Conservation (phyloP, 2,797 vertebrate species). For the Hephaestus fuliginosus region DNA sequence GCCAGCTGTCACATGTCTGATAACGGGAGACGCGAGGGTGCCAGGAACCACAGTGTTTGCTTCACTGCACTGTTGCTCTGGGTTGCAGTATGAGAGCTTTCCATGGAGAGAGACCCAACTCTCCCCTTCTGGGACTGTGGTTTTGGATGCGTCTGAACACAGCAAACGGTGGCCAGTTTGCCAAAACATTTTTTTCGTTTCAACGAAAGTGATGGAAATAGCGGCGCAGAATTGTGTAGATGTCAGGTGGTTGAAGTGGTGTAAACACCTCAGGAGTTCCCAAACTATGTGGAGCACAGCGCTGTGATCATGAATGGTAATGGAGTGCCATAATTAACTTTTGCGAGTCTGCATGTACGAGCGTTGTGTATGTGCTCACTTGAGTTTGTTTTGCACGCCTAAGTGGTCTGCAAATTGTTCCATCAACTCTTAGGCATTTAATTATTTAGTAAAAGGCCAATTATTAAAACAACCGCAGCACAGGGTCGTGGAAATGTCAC, state of each 20-base stretch:
- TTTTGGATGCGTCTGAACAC: slow-evolving; percentile 45
- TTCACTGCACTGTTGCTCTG: slow-evolving; percentile 52
- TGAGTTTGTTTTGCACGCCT: slow-evolving; percentile 33
- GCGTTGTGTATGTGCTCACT: slow-evolving; percentile 3
- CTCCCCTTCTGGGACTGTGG: slow-evolving; percentile 37
- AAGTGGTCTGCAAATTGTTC: slow-evolving; percentile 46
- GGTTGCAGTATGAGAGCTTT: slow-evolving; percentile 47
- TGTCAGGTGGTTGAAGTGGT: slow-evolving; percentile 27
- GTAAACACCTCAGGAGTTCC: slow-evolving; percentile 29
- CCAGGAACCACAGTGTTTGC: slow-evolving; percentile 63
- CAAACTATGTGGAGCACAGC: slow-evolving; percentile 5
- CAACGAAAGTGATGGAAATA: slow-evolving; percentile 37
- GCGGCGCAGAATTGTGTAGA: slow-evolving; percentile 18
- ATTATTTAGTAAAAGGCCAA: slow-evolving; percentile 49
- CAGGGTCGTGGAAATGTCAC: slow-evolving; percentile 63
- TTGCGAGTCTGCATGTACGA: slow-evolving; percentile 25
- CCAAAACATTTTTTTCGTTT: slow-evolving; percentile 35
- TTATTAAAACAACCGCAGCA: slow-evolving; percentile 46
- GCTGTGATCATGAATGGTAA: slow-evolving; percentile 17
- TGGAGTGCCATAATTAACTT: slow-evolving; percentile 20
- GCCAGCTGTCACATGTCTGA: slow-evolving; percentile 72
- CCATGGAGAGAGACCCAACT: slow-evolving; percentile 35
- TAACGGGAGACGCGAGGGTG: slow-evolving; percentile 55
- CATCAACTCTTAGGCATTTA: slow-evolving; percentile 34
- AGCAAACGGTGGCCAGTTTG: slow-evolving; percentile 38